These are phyloP conservation scores for Cephus pygmeus DNA, from an alignment of 2,888 invertebrate species.

Conservation along the genomic window DNA sequence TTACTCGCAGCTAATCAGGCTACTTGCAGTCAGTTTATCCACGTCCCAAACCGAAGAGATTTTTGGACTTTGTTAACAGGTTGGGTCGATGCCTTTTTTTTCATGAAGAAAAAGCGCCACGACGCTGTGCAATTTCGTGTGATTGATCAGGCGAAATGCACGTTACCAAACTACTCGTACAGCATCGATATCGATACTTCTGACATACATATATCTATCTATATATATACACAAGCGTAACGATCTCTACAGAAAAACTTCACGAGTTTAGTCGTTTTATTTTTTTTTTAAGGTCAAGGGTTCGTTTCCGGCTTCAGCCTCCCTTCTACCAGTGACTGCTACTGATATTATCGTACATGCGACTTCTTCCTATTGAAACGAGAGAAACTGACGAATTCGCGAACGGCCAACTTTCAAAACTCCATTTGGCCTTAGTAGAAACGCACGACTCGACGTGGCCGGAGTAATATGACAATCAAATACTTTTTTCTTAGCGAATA, in stretches of 20 bases:
- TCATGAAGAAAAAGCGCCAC: neutral
- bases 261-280: neutral
- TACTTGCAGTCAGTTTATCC: neutral
- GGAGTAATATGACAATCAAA: neutral
- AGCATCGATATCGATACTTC: neutral
- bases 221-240: too few relatives aligned
- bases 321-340: neutral
- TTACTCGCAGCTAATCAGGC: neutral
- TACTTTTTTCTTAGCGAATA: neutral
- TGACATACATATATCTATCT: neutral
- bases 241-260: too few relatives aligned
- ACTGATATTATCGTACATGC: neutral
- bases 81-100: neutral
- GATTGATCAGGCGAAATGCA: neutral
- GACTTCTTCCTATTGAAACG: neutral
- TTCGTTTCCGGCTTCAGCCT: neutral
- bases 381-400: neutral
- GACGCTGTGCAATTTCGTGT: neutral
- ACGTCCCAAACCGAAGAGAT: neutral
- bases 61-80: neutral
- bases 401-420: neutral
- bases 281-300: neutral
- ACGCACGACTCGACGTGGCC: neutral
- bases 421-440: neutral
- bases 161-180: neutral